These are phyloP conservation scores for Troilus luridus DNA, from an alignment of 2,888 invertebrate genomes.

Conservation along the genomic window DNA sequence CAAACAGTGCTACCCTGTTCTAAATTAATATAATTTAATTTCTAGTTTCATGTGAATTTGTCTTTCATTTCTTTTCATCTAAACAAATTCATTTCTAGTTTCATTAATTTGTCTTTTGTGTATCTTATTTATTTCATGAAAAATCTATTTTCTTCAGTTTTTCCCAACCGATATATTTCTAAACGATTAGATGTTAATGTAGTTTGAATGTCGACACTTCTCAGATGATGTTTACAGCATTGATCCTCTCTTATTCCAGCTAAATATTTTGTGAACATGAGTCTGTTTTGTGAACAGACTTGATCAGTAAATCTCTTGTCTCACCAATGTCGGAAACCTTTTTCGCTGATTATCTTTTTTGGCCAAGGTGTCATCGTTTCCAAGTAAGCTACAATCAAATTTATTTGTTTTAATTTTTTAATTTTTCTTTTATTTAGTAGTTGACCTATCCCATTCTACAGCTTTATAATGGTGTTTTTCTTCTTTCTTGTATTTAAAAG, in stretches of 20 bases:
- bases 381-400: constrained; percentile 8
- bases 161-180: neutral
- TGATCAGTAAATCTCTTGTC: neutral
- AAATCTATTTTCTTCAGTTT: neutral
- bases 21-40: neutral
- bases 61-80: too few relatives aligned
- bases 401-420: neutral
- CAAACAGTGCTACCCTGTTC: too few relatives aligned
- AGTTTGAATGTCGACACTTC: neutral
- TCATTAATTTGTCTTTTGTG: neutral
- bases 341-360: neutral
- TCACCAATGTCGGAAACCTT: neutral
- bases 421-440: neutral
- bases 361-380: neutral
- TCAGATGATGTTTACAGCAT: neutral
- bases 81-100: too few relatives aligned
- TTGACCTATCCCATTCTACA: neutral
- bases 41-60: neutral
- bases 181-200: neutral
- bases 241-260: neutral
- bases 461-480: neutral
- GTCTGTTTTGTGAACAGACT: neutral
- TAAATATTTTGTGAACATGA: constrained; percentile 6
- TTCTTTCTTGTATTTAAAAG: neutral
- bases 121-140: neutral